Evolutionary conservation across 2,888 invertebrate species (phyloP).

Genomic region (Tenthredo mesomela): DNA sequence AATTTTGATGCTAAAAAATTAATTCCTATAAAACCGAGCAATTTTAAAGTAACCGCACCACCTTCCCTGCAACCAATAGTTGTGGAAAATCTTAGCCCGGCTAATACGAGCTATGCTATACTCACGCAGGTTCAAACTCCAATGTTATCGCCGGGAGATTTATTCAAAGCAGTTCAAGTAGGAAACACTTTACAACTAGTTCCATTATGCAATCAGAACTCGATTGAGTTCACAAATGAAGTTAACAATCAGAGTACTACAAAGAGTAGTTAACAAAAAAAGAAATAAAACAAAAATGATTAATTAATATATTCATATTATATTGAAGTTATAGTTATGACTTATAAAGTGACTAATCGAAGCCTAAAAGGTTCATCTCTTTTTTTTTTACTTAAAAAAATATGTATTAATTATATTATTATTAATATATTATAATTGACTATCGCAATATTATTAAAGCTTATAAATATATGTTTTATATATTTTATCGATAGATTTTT

Average conservation of each 20-base stretch:
- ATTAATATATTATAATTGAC: conserved; percentile 49
- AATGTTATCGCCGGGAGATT: conserved; percentile 66
- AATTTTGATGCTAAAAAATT: conserved; percentile 66
- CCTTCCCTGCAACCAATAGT: conserved; percentile 58
- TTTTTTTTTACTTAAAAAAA: not conserved
- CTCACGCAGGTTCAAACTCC: conserved; percentile 63
- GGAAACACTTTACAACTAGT: conserved; percentile 70
- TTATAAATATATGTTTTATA: conserved; percentile 31
- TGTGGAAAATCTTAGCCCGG: conserved; percentile 52
- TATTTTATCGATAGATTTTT: conserved; percentile 48
- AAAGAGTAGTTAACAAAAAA: conserved; percentile 48
- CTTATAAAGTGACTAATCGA: conserved; percentile 35
- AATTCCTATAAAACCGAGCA: conserved; percentile 65
- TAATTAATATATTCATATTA: conserved; percentile 31
- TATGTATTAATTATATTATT: conserved; percentile 32
- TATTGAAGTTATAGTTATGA: conserved; percentile 31
- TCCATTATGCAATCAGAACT: conserved; percentile 61
- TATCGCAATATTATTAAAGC: conserved; percentile 37
- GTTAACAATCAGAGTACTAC: conserved; percentile 39
- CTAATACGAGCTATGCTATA: conserved; percentile 62
- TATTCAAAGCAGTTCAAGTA: conserved; percentile 69
- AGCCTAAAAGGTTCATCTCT: conserved; percentile 20
- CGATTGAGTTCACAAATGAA: conserved; percentile 35
- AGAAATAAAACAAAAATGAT: conserved; percentile 8
- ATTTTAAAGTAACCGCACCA: conserved; percentile 62